Evolutionary conservation across 64 coral and sea anemone species (phyloP), one percentile per base, ranked within the genome.

Genomic region (Stichodactyla helianthus): DNA sequence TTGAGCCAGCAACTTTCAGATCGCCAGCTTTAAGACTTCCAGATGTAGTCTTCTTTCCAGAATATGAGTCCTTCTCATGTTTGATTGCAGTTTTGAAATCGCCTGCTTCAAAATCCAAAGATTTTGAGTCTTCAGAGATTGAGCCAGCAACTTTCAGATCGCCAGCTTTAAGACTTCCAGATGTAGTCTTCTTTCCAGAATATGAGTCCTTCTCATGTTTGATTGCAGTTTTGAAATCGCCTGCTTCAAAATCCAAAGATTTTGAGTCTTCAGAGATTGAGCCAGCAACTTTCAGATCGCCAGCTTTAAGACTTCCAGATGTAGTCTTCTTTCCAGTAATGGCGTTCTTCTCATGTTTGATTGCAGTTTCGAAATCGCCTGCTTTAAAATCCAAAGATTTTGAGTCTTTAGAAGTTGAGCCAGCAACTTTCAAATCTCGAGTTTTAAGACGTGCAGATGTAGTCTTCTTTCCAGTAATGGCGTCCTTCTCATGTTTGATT

Each of bases 401-500:
- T 3, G 22, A 19, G 52, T 62, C 10, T 74, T 81, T 82, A 0
- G 87, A 88, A 13, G 57, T 82, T 12, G 51, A 10, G 52, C 79
- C 12, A 6, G 76, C 74, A 59, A 51, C 22, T 44, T 89, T n/a
- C 53, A 89, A 28, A 19, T 89, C 77, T 18, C 88, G 23, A 1
- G 44, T 23, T 44, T 88, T 35, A 16, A 88, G 5, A 19, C 10
- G n/a, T 19, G 9, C 87, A 14, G 76, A 57, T 10, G 78, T 79
- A 9, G 76, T 62, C 16, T 31, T 79, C 6, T 88, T 20, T 5
- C 87, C 87, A 11, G 55, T 58, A 58, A 11, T 0, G 8, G 50
- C 10, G 52, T 87, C 50, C 19, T 23, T 83, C 51, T 89, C 59
- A 82, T 20, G 86, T 87, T 61, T 65, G 3, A 89, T 4, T 82